These are phyloP conservation scores for Lasiurus cinereus DNA, from an alignment of 2,113 vertebrate genomes.

Conservation along the genomic window DNA sequence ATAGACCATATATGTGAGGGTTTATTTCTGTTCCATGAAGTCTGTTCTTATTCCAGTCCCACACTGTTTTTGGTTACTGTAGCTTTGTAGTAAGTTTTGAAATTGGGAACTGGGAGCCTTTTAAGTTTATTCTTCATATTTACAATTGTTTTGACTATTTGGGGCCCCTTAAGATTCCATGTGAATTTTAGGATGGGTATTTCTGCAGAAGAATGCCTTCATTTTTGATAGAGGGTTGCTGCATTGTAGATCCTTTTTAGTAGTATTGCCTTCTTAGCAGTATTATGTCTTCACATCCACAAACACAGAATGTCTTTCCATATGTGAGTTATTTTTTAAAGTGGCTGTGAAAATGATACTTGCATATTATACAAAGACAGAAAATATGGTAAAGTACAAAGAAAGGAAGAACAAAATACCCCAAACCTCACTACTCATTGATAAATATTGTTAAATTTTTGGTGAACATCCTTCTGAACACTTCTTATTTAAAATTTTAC, in stretches of 20 bases:
- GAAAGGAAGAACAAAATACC: conserved; percentile 18
- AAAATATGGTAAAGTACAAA: conserved; percentile 7
- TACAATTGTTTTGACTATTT: conserved; percentile 9
- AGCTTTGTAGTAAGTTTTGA: conserved; percentile 21
- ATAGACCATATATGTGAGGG: not conserved
- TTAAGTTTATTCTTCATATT: not conserved
- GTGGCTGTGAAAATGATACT: conserved; percentile 7
- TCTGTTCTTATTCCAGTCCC: conserved; percentile 2
- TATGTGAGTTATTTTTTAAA: conserved; percentile 2
- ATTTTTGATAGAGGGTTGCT: not conserved
- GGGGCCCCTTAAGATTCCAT: not conserved
- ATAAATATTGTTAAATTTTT: conserved; percentile 6
- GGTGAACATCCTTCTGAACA: not conserved
- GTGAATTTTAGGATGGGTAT: not conserved
- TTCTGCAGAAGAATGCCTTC: conserved; percentile 5
- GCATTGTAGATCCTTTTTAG: not conserved
- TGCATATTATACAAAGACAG: conserved; percentile 30
- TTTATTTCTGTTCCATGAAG: conserved; percentile 17
- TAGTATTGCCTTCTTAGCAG: not conserved
- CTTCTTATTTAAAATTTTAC: conserved; percentile 32
- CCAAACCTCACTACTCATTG: not conserved
- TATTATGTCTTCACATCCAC: not conserved
- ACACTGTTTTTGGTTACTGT: conserved; percentile 45
- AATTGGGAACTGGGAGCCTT: not conserved
- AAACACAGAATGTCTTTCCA: not conserved